Evolutionary conservation across 2,888 invertebrate genomes (phyloP).

Genomic region (Chrysodeixis includens): DNA sequence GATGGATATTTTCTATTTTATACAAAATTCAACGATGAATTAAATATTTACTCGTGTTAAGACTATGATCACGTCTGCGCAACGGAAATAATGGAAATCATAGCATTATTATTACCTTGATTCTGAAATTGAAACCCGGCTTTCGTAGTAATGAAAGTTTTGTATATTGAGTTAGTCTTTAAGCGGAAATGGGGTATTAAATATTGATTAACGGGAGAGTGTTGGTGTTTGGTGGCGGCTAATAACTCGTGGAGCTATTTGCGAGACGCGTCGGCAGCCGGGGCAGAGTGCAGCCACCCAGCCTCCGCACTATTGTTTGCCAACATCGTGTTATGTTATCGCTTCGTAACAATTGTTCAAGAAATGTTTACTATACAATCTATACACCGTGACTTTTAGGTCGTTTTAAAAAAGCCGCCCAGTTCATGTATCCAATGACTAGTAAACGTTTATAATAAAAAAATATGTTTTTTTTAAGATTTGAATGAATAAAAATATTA

Average conservation of each 20-base stretch:
- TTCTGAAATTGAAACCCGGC: constrained; percentile 12
- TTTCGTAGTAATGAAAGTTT: constrained; percentile 32
- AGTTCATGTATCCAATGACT: too few relatives aligned
- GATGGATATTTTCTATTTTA: constrained; percentile 15
- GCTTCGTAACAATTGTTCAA: constrained; percentile 33
- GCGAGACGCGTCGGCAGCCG: constrained; percentile 38
- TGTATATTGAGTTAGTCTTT: constrained; percentile 48
- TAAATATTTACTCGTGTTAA: background rate
- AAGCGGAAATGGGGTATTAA: constrained; percentile 64
- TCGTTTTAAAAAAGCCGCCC: too few relatives aligned
- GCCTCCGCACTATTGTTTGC: constrained; percentile 45
- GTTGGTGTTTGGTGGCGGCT: constrained; percentile 58
- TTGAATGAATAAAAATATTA: too few relatives aligned
- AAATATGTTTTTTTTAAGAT: too few relatives aligned
- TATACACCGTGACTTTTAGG: too few relatives aligned
- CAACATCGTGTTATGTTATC: constrained; percentile 43
- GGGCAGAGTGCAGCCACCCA: constrained; percentile 22
- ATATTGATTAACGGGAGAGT: constrained; percentile 65
- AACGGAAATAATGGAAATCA: constrained; percentile 2
- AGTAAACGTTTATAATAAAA: too few relatives aligned
- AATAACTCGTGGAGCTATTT: constrained; percentile 60
- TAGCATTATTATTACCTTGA: background rate
- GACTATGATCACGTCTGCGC: background rate
- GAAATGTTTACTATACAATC: constrained; percentile 28
- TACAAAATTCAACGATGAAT: background rate